Base-by-base conservation (phyloP, 2,888 invertebrate genomes). In the Lysandra coridon region DNA sequence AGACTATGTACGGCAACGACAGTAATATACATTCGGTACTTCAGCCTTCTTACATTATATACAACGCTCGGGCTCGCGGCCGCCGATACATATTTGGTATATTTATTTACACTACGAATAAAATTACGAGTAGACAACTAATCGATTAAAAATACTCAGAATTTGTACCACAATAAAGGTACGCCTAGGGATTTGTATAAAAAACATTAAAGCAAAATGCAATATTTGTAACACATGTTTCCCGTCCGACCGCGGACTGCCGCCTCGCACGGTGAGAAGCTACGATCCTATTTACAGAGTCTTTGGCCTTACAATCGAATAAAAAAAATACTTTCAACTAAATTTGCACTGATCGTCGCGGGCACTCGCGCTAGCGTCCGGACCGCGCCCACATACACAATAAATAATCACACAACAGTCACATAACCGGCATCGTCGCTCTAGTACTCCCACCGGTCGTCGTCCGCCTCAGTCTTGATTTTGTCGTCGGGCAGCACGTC, bases 371-470 rank as follows among this genome's bases (percentile, higher is more conserved):
- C 80, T 76, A 79, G 79, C 73, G 81, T 81, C 82, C 82, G 83
- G 82, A 83, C 81, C 81, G 82, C 82, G 80, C 81, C 80, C 84
- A 82, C 80, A 82, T 83, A 85, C 85, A 86, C 80, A 88, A 87
- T 87, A 88, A 86, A 87, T 87, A 85, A 87, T 84, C 82, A 85
- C 83, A 83, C 84, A 83, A 83, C 84, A 83, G 69, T 69, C 69
- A 69, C 69, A 5, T 12, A 14, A 14, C 14, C 23, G 69, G 33
- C 23, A 10, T 5, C 69, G 33, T 23, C 78, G 49, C 62, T 79
- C 86, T 89, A 93, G 86, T 96, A 96, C 87, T 96, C 96, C 96
- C 96, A 96, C 89, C 96, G 91, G 86, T 96, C 96, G 84, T 96
- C 95, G 83, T 96, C 96, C 83, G 93, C 91, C 87, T 96, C 96